Evolutionary conservation across 2,113 vertebrate species (phyloP).

Genomic region (Psophia crepitans): DNA sequence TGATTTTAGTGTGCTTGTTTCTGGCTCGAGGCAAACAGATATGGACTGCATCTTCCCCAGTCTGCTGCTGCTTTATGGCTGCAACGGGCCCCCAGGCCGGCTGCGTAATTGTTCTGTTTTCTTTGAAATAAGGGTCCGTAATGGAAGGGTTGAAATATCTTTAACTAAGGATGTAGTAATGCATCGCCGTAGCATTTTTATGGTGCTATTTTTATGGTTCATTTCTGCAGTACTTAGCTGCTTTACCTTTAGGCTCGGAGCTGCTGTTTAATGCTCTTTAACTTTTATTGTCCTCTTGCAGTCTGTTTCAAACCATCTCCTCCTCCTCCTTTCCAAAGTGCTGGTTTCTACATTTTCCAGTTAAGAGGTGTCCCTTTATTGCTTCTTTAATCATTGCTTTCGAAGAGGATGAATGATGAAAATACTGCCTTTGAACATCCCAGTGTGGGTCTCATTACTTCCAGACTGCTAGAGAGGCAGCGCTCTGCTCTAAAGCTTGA

Average conservation of each 20-base stretch:
- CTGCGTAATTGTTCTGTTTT: not conserved
- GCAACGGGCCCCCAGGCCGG: not conserved
- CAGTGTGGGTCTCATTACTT: not conserved
- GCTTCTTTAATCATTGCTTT: conserved; percentile 66
- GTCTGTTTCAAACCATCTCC: conserved; percentile 55
- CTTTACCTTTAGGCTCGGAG: conserved; percentile 61
- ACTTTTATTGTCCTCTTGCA: conserved; percentile 72
- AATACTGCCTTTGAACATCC: conserved; percentile 46
- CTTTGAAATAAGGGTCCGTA: conserved; percentile 8
- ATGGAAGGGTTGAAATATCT: not conserved
- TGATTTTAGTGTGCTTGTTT: not conserved
- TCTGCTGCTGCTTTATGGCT: not conserved
- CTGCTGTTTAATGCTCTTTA: conserved; percentile 71
- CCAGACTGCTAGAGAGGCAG: conserved; percentile 17
- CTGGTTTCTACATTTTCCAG: conserved; percentile 55
- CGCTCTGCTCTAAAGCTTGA: conserved; percentile 21
- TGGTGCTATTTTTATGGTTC: conserved; percentile 50
- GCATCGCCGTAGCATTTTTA: not conserved
- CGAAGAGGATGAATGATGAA: conserved; percentile 57
- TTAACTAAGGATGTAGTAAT: conserved; percentile 13
- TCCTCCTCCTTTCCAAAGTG: conserved; percentile 60
- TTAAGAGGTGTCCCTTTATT: conserved; percentile 63
- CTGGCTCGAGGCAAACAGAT: not conserved
- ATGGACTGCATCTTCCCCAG: not conserved
- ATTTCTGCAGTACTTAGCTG: conserved; percentile 53